A percentile compares a stretch with the other conserved stretches of the same genome.
Conservation (phyloP, 2,888 invertebrate genomes). For the Nomada hirtipes region DNA sequence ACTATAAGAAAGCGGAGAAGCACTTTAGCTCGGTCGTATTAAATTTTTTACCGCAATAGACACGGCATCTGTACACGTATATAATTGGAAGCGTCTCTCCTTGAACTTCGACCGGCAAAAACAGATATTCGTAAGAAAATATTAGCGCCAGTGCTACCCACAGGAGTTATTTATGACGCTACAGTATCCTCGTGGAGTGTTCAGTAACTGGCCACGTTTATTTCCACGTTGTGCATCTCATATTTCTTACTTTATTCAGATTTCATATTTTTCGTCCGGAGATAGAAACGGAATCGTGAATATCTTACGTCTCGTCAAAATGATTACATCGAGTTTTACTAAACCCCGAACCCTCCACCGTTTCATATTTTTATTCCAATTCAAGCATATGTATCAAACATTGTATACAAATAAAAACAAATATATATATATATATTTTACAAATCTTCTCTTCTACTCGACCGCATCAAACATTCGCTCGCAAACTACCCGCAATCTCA, state of each 20-base stretch:
- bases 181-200: slow-evolving; percentile 29
- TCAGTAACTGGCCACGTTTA: slow-evolving; percentile 52
- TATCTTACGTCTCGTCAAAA: slow-evolving; percentile 32
- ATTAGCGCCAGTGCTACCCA: slow-evolving; percentile 19
- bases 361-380: background rate
- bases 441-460: background rate
- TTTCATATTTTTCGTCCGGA: slow-evolving; percentile 44
- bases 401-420: background rate
- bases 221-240: slow-evolving; percentile 46
- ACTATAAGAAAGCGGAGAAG: no score
- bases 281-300: slow-evolving; percentile 41
- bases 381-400: background rate
- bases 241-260: slow-evolving; percentile 57
- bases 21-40: no score
- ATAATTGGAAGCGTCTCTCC: background rate
- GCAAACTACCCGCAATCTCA: background rate
- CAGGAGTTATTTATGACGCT: slow-evolving; percentile 40
- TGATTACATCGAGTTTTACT: slow-evolving; percentile 4
- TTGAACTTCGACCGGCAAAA: slow-evolving; percentile 2
- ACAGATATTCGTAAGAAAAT: slow-evolving; percentile 36
- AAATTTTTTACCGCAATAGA: no score
- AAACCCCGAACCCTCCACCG: background rate
- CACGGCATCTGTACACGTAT: background rate
- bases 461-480: background rate
- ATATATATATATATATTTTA: no score